A percentile compares a stretch with the other conserved stretches of the same genome.
Evolutionary conservation across 2,113 vertebrate genomes (phyloP).

Genomic region (Aegithalos caudatus): DNA sequence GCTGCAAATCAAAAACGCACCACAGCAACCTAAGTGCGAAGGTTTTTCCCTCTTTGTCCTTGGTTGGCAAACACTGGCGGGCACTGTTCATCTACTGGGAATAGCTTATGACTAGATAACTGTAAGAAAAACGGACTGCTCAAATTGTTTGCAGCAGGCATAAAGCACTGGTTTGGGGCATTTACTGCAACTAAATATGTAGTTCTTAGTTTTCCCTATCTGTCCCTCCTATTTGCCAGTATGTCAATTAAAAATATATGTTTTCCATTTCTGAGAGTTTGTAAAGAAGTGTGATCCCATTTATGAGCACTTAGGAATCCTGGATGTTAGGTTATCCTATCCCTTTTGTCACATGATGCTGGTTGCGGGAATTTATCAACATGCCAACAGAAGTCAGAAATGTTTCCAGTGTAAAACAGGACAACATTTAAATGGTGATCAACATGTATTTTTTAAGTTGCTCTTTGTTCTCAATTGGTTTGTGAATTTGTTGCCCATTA

Average conservation of each 20-base stretch:
- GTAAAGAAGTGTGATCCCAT: neutral
- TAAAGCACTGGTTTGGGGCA: neutral
- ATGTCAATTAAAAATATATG: neutral
- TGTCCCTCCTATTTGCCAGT: neutral
- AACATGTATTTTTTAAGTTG: neutral
- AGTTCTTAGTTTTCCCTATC: neutral
- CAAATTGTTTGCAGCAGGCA: neutral
- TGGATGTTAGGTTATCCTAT: neutral
- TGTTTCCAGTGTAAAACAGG: neutral
- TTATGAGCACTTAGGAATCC: neutral
- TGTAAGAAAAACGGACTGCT: neutral
- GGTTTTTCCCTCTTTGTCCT: neutral
- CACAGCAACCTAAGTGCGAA: neutral
- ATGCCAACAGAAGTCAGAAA: neutral
- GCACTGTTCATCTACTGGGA: neutral
- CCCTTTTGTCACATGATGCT: neutral
- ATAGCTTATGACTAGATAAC: neutral
- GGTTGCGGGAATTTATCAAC: neutral
- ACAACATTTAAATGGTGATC: neutral
- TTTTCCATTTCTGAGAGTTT: slow-evolving; percentile 3
- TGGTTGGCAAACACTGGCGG: neutral
- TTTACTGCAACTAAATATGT: neutral
- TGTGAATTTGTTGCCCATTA: neutral
- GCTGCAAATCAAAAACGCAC: slow-evolving; percentile 32
- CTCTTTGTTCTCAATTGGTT: neutral